Conservation (phyloP, 2,888 invertebrate species). For the Chydorus sphaericus region DNA sequence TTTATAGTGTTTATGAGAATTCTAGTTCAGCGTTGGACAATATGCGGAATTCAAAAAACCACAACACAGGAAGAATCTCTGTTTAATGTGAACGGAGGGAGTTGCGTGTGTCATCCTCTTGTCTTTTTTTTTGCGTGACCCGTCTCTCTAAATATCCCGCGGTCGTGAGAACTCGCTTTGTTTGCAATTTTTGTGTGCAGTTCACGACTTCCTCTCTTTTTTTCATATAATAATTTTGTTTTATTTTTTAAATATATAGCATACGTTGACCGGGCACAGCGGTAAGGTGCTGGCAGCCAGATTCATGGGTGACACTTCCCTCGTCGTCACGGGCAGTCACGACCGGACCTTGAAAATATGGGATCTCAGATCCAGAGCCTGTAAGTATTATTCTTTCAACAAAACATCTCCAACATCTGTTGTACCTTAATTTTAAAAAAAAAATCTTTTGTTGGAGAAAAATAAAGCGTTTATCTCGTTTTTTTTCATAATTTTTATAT, state of each 20-base stretch:
- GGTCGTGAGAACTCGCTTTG: too few relatives aligned
- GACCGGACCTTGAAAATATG: conserved; percentile 96
- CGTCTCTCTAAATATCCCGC: too few relatives aligned
- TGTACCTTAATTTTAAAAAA: background rate
- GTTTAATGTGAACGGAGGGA: background rate
- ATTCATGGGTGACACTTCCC: conserved; percentile 78
- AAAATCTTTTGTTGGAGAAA: background rate
- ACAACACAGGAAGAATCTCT: too few relatives aligned
- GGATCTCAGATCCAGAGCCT: conserved; percentile 85
- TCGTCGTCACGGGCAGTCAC: conserved; percentile 94
- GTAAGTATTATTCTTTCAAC: conserved; percentile 38
- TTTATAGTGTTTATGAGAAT: background rate
- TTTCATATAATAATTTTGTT: background rate
- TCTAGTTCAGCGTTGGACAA: background rate
- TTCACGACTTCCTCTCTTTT: background rate
- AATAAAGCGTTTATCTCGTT: conserved; percentile 6
- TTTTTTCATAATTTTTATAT: conserved; percentile 11
- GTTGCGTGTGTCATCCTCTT: background rate
- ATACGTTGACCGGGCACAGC: conserved; percentile 87
- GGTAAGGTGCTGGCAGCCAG: conserved; percentile 95
- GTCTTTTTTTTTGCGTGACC: background rate
- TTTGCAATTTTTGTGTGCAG: background rate
- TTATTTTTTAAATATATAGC: conserved; percentile 41
- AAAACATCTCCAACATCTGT: background rate
- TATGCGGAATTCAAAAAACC: too few relatives aligned